phyloP scores from a whole-genome alignment of 2,888 invertebrate species.

The Spisula subtruncata region DNA sequence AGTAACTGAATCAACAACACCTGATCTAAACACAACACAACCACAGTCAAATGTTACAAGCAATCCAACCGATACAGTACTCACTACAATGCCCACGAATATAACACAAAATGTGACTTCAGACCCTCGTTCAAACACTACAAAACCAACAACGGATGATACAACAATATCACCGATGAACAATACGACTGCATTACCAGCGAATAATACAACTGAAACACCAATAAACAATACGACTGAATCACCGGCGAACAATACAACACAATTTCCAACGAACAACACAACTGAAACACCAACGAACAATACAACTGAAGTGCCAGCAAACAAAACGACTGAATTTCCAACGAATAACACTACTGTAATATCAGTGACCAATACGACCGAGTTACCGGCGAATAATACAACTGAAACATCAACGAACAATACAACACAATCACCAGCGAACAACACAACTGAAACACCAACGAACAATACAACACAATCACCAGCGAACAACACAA shows the following conservation, averaged over 20 bases:
- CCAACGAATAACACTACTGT: no score
- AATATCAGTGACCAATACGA: no score
- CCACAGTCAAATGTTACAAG: neutral
- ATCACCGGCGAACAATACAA: neutral
- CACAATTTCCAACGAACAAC: no score
- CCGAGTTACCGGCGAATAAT: no score
- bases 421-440: conserved; percentile 24
- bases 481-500: neutral
- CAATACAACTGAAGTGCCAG: conserved; percentile 22
- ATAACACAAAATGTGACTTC: conserved; percentile 7
- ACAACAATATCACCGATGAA: no score
- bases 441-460: neutral
- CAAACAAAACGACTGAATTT: no score
- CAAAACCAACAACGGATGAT: neutral
- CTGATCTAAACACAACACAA: neutral
- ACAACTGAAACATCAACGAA: no score
- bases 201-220: neutral
- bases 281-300: neutral
- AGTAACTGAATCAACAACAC: neutral
- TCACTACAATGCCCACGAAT: neutral
- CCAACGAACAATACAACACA: conserved; percentile 20
- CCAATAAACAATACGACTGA: neutral
- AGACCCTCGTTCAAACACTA: neutral
- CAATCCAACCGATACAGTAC: neutral
- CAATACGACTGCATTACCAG: neutral